phyloP scores from a whole-genome alignment of 2,113 vertebrate genomes.

The Aldabrachelys gigantea region DNA sequence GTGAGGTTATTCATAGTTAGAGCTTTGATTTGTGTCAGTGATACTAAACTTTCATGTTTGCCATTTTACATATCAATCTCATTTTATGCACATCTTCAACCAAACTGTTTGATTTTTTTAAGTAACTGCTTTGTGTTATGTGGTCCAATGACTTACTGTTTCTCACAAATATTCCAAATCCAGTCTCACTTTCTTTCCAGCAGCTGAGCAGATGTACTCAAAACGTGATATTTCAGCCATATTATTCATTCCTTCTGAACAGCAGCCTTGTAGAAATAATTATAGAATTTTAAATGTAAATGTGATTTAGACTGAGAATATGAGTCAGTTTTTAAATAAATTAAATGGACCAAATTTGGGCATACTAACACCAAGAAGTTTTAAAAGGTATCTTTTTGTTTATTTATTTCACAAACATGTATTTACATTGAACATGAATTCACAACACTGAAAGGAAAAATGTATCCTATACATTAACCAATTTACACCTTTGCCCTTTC shows the following conservation, averaged over 20 bases:
- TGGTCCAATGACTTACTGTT: not conserved
- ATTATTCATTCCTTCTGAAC: not conserved
- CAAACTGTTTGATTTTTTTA: not conserved
- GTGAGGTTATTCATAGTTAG: not conserved
- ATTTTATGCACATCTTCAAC: not conserved
- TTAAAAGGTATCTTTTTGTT: conserved; percentile 46
- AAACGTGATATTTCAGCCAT: not conserved
- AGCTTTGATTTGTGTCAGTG: not conserved
- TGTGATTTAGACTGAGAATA: not conserved
- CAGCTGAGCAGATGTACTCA: not conserved
- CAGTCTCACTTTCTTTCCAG: not conserved
- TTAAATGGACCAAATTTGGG: not conserved
- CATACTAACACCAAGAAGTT: not conserved
- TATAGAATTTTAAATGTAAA: not conserved
- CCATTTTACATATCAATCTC: not conserved
- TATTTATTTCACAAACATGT: conserved; percentile 39
- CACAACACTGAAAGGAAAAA: conserved; percentile 56
- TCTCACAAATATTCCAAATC: not conserved
- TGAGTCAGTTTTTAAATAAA: not conserved
- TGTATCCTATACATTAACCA: conserved; percentile 77
- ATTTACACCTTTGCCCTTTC: conserved; percentile 33
- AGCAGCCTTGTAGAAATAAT: not conserved
- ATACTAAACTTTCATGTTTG: not conserved
- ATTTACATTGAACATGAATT: conserved; percentile 58
- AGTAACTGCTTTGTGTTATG: not conserved